Conservation (phyloP, 92 coral and sea anemone genomes). For the Zoanthus solanderi region DNA sequence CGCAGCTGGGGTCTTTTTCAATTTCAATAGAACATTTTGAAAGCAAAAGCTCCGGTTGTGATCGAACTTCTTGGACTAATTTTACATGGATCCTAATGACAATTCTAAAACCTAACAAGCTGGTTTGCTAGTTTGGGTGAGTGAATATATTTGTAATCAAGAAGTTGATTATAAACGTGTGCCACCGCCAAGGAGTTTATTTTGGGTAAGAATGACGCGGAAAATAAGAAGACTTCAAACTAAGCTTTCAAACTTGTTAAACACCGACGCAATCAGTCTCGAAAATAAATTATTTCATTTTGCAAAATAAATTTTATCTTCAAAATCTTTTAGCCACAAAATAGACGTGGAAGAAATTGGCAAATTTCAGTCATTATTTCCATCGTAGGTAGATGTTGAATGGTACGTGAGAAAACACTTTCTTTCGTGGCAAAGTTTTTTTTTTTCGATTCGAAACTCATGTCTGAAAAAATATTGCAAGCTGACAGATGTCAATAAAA, state of each 20-base stretch:
- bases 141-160: too few relatives aligned
- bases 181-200: too few relatives aligned
- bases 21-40: slow-evolving; percentile 1
- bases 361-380: neutral
- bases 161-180: too few relatives aligned
- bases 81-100: neutral
- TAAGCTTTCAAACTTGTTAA: too few relatives aligned
- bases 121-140: too few relatives aligned
- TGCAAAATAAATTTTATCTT: too few relatives aligned
- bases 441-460: neutral
- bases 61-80: neutral
- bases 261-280: too few relatives aligned
- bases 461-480: neutral
- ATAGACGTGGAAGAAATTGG: neutral
- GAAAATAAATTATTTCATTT: too few relatives aligned
- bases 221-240: too few relatives aligned
- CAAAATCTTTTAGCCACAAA: neutral
- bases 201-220: too few relatives aligned
- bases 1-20: slow-evolving; percentile 23
- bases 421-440: neutral
- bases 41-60: neutral
- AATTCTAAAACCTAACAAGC: too few relatives aligned
- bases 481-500: slow-evolving; percentile 37
- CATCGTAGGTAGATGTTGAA: neutral
- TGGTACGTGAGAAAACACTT: neutral